Conservation (phyloP, 92 coral and sea anemone genomes). For the Epizoanthus illoricatus region DNA sequence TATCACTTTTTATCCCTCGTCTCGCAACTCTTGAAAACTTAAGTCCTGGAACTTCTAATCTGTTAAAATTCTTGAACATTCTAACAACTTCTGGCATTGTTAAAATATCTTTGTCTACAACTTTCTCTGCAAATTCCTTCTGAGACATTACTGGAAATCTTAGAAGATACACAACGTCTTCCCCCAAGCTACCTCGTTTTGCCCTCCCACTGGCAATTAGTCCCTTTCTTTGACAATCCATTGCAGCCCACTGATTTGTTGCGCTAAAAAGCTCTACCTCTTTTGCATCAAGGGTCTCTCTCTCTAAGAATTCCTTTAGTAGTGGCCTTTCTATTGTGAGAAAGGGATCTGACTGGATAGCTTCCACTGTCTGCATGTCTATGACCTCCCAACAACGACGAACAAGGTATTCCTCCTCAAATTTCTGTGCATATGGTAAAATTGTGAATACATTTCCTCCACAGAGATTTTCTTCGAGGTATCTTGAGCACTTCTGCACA, state of each 20-base stretch:
- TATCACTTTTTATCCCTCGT: background rate
- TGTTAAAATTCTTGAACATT: slow-evolving; percentile 20
- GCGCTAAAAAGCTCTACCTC: slow-evolving; percentile 59
- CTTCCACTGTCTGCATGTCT: slow-evolving; percentile 49
- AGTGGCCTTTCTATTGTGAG: slow-evolving; percentile 35
- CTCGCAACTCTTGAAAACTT: background rate
- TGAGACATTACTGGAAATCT: slow-evolving; percentile 46
- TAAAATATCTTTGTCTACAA: slow-evolving; percentile 29
- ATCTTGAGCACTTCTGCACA: slow-evolving; percentile 48
- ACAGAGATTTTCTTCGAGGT: slow-evolving; percentile 48
- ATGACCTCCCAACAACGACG: slow-evolving; percentile 59
- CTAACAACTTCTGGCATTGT: slow-evolving; percentile 14
- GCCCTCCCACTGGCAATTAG: slow-evolving; percentile 20
- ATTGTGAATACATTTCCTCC: slow-evolving; percentile 57
- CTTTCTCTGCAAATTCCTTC: slow-evolving; percentile 42
- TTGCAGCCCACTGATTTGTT: slow-evolving; percentile 53
- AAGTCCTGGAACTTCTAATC: slow-evolving; percentile 10
- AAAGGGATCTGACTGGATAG: slow-evolving; percentile 48
- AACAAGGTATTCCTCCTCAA: slow-evolving; percentile 48
- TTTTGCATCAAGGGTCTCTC: slow-evolving; percentile 50
- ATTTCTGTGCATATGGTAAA: slow-evolving; percentile 44
- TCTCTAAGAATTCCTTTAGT: slow-evolving; percentile 40
- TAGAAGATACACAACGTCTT: slow-evolving; percentile 30
- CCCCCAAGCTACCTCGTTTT: slow-evolving; percentile 43
- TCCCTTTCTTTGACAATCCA: slow-evolving; percentile 29